Evolutionary conservation across 2,888 invertebrate species (phyloP), one percentile per base, ranked within the genome.

Genomic region (Alviniconcha strummeri): DNA sequence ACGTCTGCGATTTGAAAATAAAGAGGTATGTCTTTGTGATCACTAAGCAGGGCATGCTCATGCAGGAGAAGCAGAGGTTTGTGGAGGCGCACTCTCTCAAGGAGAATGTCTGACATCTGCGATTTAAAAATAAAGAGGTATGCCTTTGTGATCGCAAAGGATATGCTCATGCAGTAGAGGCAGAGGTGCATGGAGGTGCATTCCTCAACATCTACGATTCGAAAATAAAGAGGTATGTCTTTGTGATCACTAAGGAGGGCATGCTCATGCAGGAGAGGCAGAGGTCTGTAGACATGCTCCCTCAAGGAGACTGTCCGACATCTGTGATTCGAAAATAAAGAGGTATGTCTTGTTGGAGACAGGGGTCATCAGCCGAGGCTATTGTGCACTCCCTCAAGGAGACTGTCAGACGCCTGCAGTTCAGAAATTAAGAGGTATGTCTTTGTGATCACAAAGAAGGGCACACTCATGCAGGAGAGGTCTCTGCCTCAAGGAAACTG

Each of bases 181-280:
- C 86, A 85, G 72, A 11, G 74, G n/a, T 57, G 60, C 15, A 52
- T 75, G 0, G 81, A 81, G 60, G 54, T 60, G 3, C 72, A 81
- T 11, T 52, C n/a, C 64, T 81, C 6, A 74, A 57, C 72, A 19
- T 17, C 81, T 86, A 57, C 83, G 74, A 36, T 56, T 60, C 13
- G 83, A 86, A 36, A 85, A 83, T 55, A 83, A 67, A 82, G 80
- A 84, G 80, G 83, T 84, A 52, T 6, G 56, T 0, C 17, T 7
- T 19, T n/a, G 36, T 57, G 74, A 17, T 13, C 36, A 36, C 36
- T 1, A 36, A 36, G 36, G 36, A 88, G 36, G 36, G 88, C 11
- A 87, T 86, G 36, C 79, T 89, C 0, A 83, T 85, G 4, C 84
- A 84, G 55, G 88, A 87, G 57, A 85, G 83, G 55, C 86, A 85